Evolutionary conservation across 2,113 vertebrate species (phyloP), one percentile per base, ranked within the genome.

Genomic region (Nanorana parkeri): DNA sequence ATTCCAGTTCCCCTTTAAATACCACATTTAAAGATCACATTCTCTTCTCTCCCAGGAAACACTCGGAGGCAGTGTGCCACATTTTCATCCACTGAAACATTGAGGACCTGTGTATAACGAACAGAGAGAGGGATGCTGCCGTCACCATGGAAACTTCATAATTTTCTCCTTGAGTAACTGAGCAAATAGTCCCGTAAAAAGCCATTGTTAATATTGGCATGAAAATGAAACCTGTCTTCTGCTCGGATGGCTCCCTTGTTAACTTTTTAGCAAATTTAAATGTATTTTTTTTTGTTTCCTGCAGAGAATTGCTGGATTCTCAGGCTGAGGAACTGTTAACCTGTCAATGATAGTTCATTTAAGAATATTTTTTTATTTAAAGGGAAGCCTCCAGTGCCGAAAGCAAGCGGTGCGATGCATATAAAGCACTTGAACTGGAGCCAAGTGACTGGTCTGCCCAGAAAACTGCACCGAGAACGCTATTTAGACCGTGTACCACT

Each of bases 131-230:
- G 63, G 78, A 86, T 86, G 86, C 86, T 77, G 69, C 66, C 88
- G 90, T 92, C 92, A 89, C 89, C 91, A 92, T 0, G 67, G 90
- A 88, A 90, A 93, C 90, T 67, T 83, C 84, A 36, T 72, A 88
- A 78, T 76, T 73, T 74, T 74, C 79, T 81, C 79, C 79, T 74
- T 0, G 0, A 86, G 85, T 89, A 85, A 88, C 75, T 63, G 78
- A 68, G 75, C 84, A 88, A 90, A 89, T 88, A 87, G 78, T 72
- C 72, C 85, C 80, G 47, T 82, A 84, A 87, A 47, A 86, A 84
- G 52, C 24, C 83, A 89, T 77, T 93, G 88, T 85, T 88, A 88
- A 55, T 85, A 76, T 56, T 87, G 84, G 83, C 77, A 64, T 86
- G 32, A 63, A 87, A 89, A 90, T 85, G 65, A 89, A 80, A 58